phyloP scores from a whole-genome alignment of 2,888 invertebrate genomes.

The Tetragnatha montana region DNA sequence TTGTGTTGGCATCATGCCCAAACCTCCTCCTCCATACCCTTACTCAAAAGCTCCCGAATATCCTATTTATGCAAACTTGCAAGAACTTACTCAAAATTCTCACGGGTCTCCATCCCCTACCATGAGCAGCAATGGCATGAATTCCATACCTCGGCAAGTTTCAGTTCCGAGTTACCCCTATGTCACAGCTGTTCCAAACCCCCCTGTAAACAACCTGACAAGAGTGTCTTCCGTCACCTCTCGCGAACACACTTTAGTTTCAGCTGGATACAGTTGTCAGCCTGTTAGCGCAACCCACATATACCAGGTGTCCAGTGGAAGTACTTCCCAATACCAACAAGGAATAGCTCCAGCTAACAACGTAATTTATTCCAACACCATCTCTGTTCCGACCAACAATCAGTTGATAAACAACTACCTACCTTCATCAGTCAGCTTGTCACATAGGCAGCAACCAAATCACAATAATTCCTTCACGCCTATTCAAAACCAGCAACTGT shows the following conservation, averaged over 20 bases:
- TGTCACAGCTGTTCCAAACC: not conserved
- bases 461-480: conserved; percentile 54
- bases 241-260: conserved; percentile 46
- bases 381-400: conserved; percentile 1
- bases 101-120: not conserved
- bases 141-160: not conserved
- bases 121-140: not conserved
- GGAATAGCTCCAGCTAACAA: conserved; percentile 22
- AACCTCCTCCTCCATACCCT: conserved; percentile 69
- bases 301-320: conserved; percentile 61
- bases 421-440: conserved; percentile 9
- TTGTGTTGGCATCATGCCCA: conserved; percentile 48
- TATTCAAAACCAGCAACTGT: conserved; percentile 44
- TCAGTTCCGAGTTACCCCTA: conserved; percentile 32
- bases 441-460: conserved; percentile 15
- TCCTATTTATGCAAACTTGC: conserved; percentile 69
- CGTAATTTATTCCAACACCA: conserved; percentile 4
- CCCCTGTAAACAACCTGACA: not conserved
- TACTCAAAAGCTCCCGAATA: conserved; percentile 50
- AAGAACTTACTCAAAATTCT: conserved; percentile 51
- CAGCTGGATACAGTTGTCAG: conserved; percentile 64
- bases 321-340: conserved; percentile 40
- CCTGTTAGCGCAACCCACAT: conserved; percentile 56
- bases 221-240: conserved; percentile 16
- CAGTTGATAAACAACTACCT: conserved; percentile 31